Evolutionary conservation across 2,113 vertebrate genomes (phyloP), one percentile per base, ranked within the genome.

Genomic region (Philantomba maxwellii): DNA sequence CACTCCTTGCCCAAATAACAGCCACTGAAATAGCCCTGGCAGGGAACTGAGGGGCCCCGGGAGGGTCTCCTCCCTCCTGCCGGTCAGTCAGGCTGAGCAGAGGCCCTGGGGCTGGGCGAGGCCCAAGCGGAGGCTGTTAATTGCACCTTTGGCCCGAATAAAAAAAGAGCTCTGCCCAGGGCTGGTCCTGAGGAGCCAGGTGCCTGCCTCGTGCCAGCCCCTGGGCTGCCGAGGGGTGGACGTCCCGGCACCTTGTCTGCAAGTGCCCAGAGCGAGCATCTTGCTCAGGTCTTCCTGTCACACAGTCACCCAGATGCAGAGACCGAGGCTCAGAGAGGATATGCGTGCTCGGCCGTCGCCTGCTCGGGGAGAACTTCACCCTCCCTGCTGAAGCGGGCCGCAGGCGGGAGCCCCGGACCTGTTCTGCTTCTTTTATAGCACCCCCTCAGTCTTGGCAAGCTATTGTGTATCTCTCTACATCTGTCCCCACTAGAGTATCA

Each of bases 131-230:
- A 97, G 98, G 98, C 98, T 98, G 99, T 98, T 99, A 99, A 98
- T 98, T 99, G 99, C 98, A 98, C 99, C 99, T 99, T 99, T 99
- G 99, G 97, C 95, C 98, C 97, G 98, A 99, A 98, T 99, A 98
- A 99, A 99, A 99, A 96, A 99, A 99, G 99, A 99, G 98, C 98
- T 98, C 97, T 98, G 99, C 99, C 98, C 98, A 98, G 99, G 98
- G 99, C 99, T 97, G 97, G 98, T 97, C 98, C 98, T 98, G 98
- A 99, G 99, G 98, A 98, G 97, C 90, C 33, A 66, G 98, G 99
- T 98, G 99, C 98, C 99, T 99, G 99, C 98, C 12, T 33, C 15
- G 28, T 1, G 6, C 33, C 0, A 13, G 66, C 10, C 30, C 30
- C 70, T 2, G 83, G 33, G 11, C 53, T 81, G 28, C 6, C 21